Evolutionary conservation across 2,113 vertebrate genomes (phyloP), one percentile per base, ranked within the genome.

Genomic region (Hoplias malabaricus): DNA sequence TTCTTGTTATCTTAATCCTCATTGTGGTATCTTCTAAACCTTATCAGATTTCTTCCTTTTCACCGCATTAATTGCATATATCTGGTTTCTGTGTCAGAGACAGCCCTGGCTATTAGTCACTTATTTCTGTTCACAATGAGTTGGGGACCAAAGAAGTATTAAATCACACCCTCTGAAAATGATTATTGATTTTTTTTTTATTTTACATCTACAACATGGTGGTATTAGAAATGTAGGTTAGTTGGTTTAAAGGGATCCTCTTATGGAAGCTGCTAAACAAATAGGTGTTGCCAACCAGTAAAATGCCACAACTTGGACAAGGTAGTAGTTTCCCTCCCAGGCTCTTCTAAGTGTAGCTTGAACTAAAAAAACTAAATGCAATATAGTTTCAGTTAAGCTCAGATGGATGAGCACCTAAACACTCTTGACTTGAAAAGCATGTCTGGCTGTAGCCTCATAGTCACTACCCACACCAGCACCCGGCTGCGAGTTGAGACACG

Each of bases 401-500:
- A 69, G 46, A 31, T 38, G 65, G 63, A 76, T 27, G 43, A 70
- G 19, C 25, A 4, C 63, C 56, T 57, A 68, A 76, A 56, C 73
- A 68, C 34, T 73, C 48, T 42, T 67, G 25, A 12, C 40, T 40
- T 59, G 73, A 75, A 79, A 12, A n/a, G n/a, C 76, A 61, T 85
- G 71, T 83, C 73, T 80, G 84, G 56, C 79, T 43, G 59, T 34
- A 46, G 5, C 59, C 40, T 38, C 12, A 29, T 78, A 75, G 40
- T 75, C 59, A 29, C 23, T 69, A 56, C 79, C 29, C 77, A 65
- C 46, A 25, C 78, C 77, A 71, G 72, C 78, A 78, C 33, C 71
- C 67, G 33, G 67, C 33, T 75, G 50, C 90, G 85, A 77, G 90
- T 83, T 70, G 63, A 81, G 87, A 87, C 91, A 84, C 69, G 89